Evolutionary conservation across 2,888 invertebrate genomes (phyloP), one percentile per base, ranked within the genome.

Genomic region (Limnephilus marmoratus): DNA sequence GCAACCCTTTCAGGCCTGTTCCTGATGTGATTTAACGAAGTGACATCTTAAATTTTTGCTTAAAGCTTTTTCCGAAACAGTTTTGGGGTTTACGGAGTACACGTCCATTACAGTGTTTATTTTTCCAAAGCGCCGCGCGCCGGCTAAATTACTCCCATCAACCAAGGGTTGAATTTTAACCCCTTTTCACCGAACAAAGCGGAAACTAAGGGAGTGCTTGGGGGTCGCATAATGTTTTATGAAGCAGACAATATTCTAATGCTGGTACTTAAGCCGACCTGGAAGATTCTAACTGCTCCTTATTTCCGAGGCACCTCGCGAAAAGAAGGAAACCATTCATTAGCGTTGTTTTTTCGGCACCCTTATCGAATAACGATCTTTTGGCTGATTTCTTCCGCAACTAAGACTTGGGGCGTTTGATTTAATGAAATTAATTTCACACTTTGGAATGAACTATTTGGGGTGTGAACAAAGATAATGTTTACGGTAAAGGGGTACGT

Each of bases 211-310:
- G 89, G 89, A 89, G 89, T 87, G 89, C 37, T 80, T 29, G 89
- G 89, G 89, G 80, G 81, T 81, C n/a, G 41, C 89, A 89, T 89
- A 37, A 81, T 89, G 89, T 89, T 89, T 89, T 89, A 89, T 89
- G 89, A 81, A 81, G 89, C 89, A 89, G 89, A 89, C 89, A 89
- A 89, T 89, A 89, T 89, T 89, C 89, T 89, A 89, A 89, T 89
- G 89, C 68, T 81, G 89, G 89, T 81, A 89, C 89, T 89, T 89
- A 89, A 87, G 34, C 87, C 53, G 53, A 53, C 29, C 87, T 53
- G 53, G 53, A 87, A 87, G 29, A 53, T 49, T 87, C 87, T n/a
- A 87, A 87, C 49, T 53, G 29, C 87, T 29, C n/a, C 34, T 45
- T 53, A 87, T 53, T 53, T 87, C 5, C 15, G 29, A 29, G 53